Base-by-base conservation (phyloP, 2,888 invertebrate genomes). In the Drosophila maculinotata region DNA sequence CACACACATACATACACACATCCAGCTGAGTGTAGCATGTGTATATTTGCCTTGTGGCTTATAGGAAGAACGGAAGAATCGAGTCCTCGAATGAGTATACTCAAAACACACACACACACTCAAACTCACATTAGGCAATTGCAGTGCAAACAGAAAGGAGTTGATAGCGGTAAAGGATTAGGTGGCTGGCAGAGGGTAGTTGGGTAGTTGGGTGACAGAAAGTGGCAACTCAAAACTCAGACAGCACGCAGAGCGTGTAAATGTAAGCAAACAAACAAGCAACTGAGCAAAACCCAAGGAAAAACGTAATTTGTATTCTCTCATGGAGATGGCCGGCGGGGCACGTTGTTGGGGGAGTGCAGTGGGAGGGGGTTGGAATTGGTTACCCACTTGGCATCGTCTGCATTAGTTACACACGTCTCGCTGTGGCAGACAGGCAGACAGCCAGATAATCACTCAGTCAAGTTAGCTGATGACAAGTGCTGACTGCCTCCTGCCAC, bases 391-490 rank as follows among this genome's bases (percentile, higher is more conserved):
- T 33, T 23, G 12, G 15, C 53, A 44, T 10, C 45, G 41, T 25
- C 28, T 39, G 14, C 31, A 12, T 23, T 10, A 36, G 54, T 23
- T 17, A 10, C 31, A 49, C 51, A 23, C 31, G 15, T 33, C 45
- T n/a, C 38, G 10, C 30, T 12, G 54, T 70, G 73, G 66, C 64
- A 58, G 52, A 48, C 76, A 69, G 58, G 48, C 70, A 67, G 67
- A 80, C 80, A 68, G 59, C 53, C 76, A 63, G 76, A 80, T 80
- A 80, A 80, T 84, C 84, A 76, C 74, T 84, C 82, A 80, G 73
- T 47, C 51, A 48, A 51, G 58, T 48, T 62, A 54, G 70, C 52
- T 62, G 84, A 80, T 78, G 81, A 69, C 84, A 77, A 79, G 69
- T 51, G 33, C 30, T 70, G 69, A 48, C 71, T 64, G 58, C 42